Evolutionary conservation across 2,797 vertebrate species (phyloP), one percentile per base, ranked within the genome.

Genomic region (Myotis pilosus): DNA sequence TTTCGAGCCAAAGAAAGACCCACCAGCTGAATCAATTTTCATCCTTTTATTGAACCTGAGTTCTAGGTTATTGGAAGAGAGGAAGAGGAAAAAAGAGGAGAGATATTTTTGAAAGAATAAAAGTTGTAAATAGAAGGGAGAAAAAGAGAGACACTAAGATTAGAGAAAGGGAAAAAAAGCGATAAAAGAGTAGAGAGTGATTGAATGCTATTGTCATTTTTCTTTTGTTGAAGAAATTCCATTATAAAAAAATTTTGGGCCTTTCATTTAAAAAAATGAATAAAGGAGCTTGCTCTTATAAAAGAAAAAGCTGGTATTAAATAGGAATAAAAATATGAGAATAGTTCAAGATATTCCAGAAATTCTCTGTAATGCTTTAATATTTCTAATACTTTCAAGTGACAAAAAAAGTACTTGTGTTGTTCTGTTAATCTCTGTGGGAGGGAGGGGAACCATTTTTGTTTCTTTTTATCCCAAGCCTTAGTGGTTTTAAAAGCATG

Each of bases 291-390:
- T 28, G 9, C 62, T 74, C 3, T 38, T 66, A 69, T 49, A 47
- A 84, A 91, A 89, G 16, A 13, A 82, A 87, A 91, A 89, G 33
- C 51, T 55, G 20, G 19, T 74, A 33, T 84, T 92, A 62, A 91
- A 79, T 33, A 90, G 33, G 33, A 85, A 5, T 51, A n/a, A 91
- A 90, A 91, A 11, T 76, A 75, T 51, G 41, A 20, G 8, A 86
- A 64, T 33, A 87, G 88, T 53, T 60, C 85, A 90, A 94, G 57
- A 60, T 41, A 86, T 71, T 92, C 41, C 41, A 95, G 47, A 91
- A 95, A 84, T 83, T 92, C 25, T 82, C 33, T 83, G 4, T 80
- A 79, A 71, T 47, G 33, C 28, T 76, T 88, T 87, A 92, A 44
- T 92, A 79, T 85, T 93, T 81, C 41, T 38, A 69, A 85, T 23